Evolutionary conservation across 1,140 invertebrate species (phyloP), one percentile per base, ranked within the genome.

Genomic region (Pseudomyrmex sp.): DNA sequence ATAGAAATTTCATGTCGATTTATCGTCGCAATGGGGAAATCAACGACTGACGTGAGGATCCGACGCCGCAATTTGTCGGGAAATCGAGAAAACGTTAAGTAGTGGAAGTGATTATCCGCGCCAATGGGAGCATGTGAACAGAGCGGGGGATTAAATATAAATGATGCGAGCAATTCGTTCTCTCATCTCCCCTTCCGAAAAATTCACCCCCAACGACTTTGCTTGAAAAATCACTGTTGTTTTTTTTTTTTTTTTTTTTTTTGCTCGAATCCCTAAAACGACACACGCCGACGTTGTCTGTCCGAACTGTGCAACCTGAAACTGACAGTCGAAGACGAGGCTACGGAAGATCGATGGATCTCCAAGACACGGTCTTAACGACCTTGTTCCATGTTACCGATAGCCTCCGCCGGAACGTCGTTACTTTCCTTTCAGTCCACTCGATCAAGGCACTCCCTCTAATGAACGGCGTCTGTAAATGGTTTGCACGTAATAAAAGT

Each of bases 351-450:
- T 80, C 76, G 76, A 80, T 80, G 76, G 54, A 80, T 72, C 66
- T 44, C 48, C 66, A 66, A 59, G 76, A 80, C 76, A 54, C 65
- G 66, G 66, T 80, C 66, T 80, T 80, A 80, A 80, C 76, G 76
- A 80, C 76, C 65, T 80, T 72, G 76, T 80, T 72, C 76, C 44
- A 80, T 50, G 76, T 80, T 80, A 80, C 76, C 76, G 66, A 80
- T 80, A 80, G 76, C 76, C 58, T 70, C 76, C 54, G 20, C 76
- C 54, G 54, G 76, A 58, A 72, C 54, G 76, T 80, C 76, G 48
- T 80, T 80, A 80, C 76, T 80, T 80, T 80, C 76, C 76, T 80
- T 80, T 80, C 76, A 72, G 76, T 72, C 76, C 76, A 80, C 76
- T 80, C 76, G 76, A 80, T 80, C 76, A 80, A 80, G 76, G 66